A percentile compares a stretch with the other conserved stretches of the same genome.
Conservation (phyloP, 1,140 invertebrate genomes). For the Caenorhabditis latens region DNA sequence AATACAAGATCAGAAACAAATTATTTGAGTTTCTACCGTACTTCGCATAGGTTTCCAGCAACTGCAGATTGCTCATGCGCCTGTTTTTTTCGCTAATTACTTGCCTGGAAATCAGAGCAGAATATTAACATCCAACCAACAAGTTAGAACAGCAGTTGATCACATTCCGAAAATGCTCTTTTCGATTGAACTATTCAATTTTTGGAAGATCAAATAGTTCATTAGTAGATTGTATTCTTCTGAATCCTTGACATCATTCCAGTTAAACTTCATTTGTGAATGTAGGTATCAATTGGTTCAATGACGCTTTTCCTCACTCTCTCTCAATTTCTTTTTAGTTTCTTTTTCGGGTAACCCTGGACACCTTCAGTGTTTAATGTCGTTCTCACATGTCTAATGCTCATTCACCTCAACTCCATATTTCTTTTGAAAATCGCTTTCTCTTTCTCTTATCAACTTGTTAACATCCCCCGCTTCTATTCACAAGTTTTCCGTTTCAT, state of each 20-base stretch:
- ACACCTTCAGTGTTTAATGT: neutral
- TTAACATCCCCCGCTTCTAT: neutral
- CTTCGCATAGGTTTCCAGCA: too few species aligned
- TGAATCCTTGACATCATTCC: neutral
- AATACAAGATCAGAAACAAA: too few species aligned
- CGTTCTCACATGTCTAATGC: neutral
- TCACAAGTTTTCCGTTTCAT: neutral
- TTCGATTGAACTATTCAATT: too few species aligned
- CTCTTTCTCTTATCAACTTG: neutral
- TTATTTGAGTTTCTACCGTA: too few species aligned
- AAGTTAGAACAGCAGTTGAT: too few species aligned
- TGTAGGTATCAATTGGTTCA: neutral
- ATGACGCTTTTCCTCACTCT: neutral
- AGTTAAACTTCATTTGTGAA: neutral
- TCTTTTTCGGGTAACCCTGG: neutral
- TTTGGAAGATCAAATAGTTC: too few species aligned
- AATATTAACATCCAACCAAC: too few species aligned
- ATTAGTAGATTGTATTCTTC: neutral
- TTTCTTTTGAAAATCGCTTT: neutral
- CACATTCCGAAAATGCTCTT: too few species aligned
- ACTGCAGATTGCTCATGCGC: too few species aligned
- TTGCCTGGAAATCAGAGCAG: too few species aligned
- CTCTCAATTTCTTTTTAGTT: neutral
- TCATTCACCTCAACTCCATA: neutral
- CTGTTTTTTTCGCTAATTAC: too few species aligned